Evolutionary conservation across 2,797 vertebrate species (phyloP).

Genomic region (Astyanax mexicanus): DNA sequence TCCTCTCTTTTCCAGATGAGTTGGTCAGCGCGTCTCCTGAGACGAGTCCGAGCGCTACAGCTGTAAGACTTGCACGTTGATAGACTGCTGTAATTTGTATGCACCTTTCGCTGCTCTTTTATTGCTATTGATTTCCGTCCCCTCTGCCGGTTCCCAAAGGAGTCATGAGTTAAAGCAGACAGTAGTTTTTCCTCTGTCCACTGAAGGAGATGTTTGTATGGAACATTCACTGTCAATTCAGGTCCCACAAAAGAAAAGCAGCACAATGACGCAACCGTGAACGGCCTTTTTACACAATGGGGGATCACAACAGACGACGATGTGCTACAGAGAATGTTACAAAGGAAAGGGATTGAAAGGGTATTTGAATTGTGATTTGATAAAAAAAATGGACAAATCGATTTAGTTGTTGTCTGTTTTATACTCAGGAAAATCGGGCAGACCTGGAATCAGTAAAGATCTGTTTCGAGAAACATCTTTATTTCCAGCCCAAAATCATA

Average conservation of each 20-base stretch:
- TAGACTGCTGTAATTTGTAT: slow-evolving; percentile 64
- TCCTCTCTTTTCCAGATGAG: slow-evolving; percentile 33
- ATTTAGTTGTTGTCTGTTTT: background rate
- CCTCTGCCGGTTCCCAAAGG: slow-evolving; percentile 22
- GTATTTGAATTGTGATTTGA: background rate
- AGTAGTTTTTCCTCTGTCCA: slow-evolving; percentile 19
- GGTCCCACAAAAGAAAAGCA: slow-evolving; percentile 7
- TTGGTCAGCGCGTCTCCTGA: slow-evolving; percentile 46
- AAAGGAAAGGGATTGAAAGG: background rate
- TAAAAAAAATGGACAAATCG: background rate
- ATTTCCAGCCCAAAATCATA: background rate
- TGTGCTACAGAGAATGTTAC: background rate
- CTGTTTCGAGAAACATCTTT: background rate
- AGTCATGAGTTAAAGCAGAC: slow-evolving; percentile 59
- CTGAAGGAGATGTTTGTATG: slow-evolving; percentile 10
- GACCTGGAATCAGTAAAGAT: background rate
- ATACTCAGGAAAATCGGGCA: background rate
- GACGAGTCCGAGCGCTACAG: slow-evolving; percentile 55
- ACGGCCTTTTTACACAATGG: background rate
- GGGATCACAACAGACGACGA: background rate
- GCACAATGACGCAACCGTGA: slow-evolving; percentile 1
- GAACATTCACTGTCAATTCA: slow-evolving; percentile 7
- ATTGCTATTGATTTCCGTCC: slow-evolving; percentile 65
- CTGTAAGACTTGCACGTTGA: slow-evolving; percentile 64
- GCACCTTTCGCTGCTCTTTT: slow-evolving; percentile 59